Percentiles rank a stretch among this genome's conserved stretches.
Evolutionary conservation across 2,113 vertebrate species (phyloP).

Genomic region (Misgurnus anguillicaudatus): DNA sequence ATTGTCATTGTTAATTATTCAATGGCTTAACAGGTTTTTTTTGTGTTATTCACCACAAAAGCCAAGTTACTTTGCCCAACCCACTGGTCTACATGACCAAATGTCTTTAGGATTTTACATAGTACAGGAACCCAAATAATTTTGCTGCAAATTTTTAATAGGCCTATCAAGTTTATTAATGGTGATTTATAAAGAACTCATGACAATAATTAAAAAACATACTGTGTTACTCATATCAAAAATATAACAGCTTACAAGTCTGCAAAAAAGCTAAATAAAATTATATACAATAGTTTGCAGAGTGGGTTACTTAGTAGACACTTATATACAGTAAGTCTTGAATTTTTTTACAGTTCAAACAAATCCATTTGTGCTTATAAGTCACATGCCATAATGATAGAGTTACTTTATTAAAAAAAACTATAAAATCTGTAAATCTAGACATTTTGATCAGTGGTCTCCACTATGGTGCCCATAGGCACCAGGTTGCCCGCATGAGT

Average conservation of each 20-base stretch:
- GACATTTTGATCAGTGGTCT: background rate
- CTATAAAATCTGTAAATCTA: background rate
- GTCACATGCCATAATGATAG: background rate
- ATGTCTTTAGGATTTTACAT: background rate
- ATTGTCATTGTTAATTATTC: too few species aligned
- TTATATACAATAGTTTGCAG: conserved; percentile 74
- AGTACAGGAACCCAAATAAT: background rate
- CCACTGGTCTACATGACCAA: background rate
- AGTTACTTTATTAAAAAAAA: background rate
- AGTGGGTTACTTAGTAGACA: conserved; percentile 60
- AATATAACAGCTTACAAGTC: conserved; percentile 68
- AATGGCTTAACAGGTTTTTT: too few species aligned
- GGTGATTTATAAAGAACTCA: conserved; percentile 31
- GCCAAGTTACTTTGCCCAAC: too few species aligned
- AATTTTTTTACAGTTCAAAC: conserved; percentile 44
- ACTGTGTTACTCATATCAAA: conserved; percentile 54
- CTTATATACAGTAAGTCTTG: conserved; percentile 61
- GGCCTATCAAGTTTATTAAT: conserved; percentile 29
- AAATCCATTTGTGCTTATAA: background rate
- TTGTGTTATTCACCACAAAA: too few species aligned
- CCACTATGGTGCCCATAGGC: too few species aligned
- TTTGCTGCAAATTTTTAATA: background rate
- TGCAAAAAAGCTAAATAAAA: conserved; percentile 68
- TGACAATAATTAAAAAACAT: conserved; percentile 26
- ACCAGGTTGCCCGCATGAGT: too few species aligned